Conservation (phyloP, 2,113 vertebrate genomes). For the Cochlearius cochlearius region DNA sequence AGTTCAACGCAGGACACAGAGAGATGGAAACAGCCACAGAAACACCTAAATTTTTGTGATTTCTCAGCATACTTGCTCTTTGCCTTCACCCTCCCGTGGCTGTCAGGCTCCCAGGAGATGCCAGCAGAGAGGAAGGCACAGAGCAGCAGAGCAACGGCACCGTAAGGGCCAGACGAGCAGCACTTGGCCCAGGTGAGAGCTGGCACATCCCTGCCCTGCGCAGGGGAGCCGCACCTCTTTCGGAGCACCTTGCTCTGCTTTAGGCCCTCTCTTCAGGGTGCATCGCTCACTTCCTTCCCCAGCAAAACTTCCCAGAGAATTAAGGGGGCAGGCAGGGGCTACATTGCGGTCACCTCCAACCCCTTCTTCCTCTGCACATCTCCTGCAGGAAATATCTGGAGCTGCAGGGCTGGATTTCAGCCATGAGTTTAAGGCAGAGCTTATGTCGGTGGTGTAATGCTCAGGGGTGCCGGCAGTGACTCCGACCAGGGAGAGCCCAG, state of each 20-base stretch:
- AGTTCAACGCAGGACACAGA: background rate
- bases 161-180: fast-evolving
- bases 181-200: background rate
- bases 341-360: background rate
- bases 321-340: background rate
- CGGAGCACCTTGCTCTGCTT: background rate
- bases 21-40: background rate
- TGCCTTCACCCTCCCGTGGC: background rate
- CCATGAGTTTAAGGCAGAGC: background rate
- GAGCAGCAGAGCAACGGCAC: background rate
- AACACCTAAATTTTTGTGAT: background rate
- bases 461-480: background rate
- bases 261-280: background rate
- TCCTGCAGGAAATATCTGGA: background rate
- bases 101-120: background rate
- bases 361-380: background rate
- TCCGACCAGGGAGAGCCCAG: background rate
- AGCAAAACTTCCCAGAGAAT: background rate
- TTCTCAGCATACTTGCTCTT: background rate
- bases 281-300: background rate
- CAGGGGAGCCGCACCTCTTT: background rate
- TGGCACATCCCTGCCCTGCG: fast-evolving
- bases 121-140: background rate
- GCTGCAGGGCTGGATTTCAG: background rate
- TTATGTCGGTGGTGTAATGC: background rate